Evolutionary conservation across 2,888 invertebrate genomes (phyloP), one percentile per base, ranked within the genome.

Genomic region (Holacanthella duospinosa): DNA sequence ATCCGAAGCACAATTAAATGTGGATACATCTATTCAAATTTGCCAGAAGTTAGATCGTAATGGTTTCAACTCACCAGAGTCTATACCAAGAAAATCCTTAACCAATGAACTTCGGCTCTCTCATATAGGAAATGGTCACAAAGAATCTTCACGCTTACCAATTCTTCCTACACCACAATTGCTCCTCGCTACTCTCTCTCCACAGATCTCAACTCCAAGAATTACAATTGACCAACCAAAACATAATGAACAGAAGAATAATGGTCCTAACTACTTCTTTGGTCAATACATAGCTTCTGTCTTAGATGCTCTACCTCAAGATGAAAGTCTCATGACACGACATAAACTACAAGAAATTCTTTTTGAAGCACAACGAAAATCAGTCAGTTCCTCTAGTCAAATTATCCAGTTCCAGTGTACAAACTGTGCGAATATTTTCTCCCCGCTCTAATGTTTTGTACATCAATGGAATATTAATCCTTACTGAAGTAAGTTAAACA

Each of bases 341-440:
- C 48, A 48, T 48, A 48, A 48, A 48, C n/a, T 48, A 48, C 48
- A 48, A 21, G 48, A 48, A 48, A 9, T 48, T 4, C n/a, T 48
- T 9, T 48, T 48, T 21, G 19, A 48, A 21, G 48, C 48, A 16
- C 48, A 48, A 21, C 12, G 19, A 4, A 48, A 48, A 21, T 48
- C 48, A 21, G 48, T 48, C 21, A 48, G 4, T 48, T 4, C 48
- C 12, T 9, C 48, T 4, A 21, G 16, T 4, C 48, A 48, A 21
- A 21, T 48, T 21, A 48, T 48, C 4, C 48, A 48, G 48, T 48
- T 48, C 48, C 48, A 48, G 48, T 48, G 48, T 21, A 48, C 48
- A n/a, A 21, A 21, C 21, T 48, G 48, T 21, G 4, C 48, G 4
- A 21, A 4, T 4, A 9, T 48, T 4, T 48, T 48, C n/a, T 9